Evolutionary conservation across 2,113 vertebrate genomes (phyloP), one percentile per base, ranked within the genome.

Genomic region (Pleuronectes platessa): DNA sequence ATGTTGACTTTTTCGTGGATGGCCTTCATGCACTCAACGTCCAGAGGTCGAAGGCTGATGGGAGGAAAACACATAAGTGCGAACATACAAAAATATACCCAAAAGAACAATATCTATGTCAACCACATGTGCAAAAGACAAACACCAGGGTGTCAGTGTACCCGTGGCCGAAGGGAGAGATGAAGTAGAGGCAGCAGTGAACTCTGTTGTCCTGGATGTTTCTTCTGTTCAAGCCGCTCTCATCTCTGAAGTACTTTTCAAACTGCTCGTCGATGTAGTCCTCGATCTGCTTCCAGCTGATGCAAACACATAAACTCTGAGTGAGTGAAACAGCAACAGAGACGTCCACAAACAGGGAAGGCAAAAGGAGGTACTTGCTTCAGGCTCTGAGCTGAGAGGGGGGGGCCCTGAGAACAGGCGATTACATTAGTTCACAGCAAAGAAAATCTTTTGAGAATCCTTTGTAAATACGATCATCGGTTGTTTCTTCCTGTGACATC

Each of bases 161-260:
- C 94, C 95, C 94, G 56, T 95, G 93, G 10, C 94, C 93, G n/a
- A 88, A 92, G 0, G 94, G 94, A 9, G 94, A 94, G 83, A 95
- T 90, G 82, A 95, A 95, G 88, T 95, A 95, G 40, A 95, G 91
- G 66, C 92, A 93, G 88, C 94, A 95, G 88, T 95, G 94, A 56
- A 95, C 94, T 64, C 95, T 84, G 85, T 94, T 93, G 81, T 95
- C 95, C 79, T 90, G 93, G 45, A 95, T 94, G 89, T 95, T 94
- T 69, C 91, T 93, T 53, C 94, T 89, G 86, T 94, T 94, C 61
- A 94, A 35, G 0, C 95, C 93, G 15, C 91, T 94, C 82, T 95
- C 95, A 2, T 94, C 94, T 71, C 87, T 88, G 88, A 93, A 93
- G 82, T 89, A 95, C 73, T 94, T 92, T 37, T 95, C 94, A 76